Percentiles rank a stretch among this genome's conserved stretches.
phyloP scores from a whole-genome alignment of 2,888 invertebrate genomes.

The Apamea crenata region DNA sequence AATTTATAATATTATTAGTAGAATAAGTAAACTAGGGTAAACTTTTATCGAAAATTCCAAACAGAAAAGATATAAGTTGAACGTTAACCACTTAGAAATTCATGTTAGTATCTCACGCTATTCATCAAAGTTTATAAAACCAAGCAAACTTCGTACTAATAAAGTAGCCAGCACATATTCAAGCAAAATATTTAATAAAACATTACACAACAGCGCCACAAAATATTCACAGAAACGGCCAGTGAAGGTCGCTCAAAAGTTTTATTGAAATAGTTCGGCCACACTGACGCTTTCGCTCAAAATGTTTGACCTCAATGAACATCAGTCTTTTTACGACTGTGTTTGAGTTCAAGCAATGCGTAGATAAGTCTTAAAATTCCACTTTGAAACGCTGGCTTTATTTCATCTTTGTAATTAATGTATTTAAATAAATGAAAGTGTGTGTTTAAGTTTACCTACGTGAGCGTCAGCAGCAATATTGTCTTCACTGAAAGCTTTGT shows the following conservation, averaged over 20 bases:
- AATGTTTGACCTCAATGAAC: conserved; percentile 74
- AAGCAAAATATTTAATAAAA: conserved; percentile 56
- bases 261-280: conserved; percentile 84
- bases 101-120: conserved; percentile 30
- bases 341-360: conserved; percentile 68
- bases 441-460: not conserved
- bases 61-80: conserved; percentile 10
- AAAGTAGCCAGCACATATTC: conserved; percentile 30
- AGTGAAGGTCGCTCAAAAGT: conserved; percentile 77
- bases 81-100: conserved; percentile 19
- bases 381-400: conserved; percentile 24
- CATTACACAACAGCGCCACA: conserved; percentile 41
- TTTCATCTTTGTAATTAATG: conserved; percentile 19
- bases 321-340: conserved; percentile 76
- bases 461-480: not conserved
- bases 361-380: conserved; percentile 53
- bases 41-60: not conserved
- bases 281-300: conserved; percentile 69
- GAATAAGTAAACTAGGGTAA: not conserved
- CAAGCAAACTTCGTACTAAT: conserved; percentile 16
- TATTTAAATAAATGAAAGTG: conserved; percentile 12
- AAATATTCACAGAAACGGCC: conserved; percentile 65
- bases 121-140: conserved; percentile 22
- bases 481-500: not conserved
- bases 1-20: not conserved